Conservation (phyloP, 2,797 vertebrate species). For the Myotis findleyi region DNA sequence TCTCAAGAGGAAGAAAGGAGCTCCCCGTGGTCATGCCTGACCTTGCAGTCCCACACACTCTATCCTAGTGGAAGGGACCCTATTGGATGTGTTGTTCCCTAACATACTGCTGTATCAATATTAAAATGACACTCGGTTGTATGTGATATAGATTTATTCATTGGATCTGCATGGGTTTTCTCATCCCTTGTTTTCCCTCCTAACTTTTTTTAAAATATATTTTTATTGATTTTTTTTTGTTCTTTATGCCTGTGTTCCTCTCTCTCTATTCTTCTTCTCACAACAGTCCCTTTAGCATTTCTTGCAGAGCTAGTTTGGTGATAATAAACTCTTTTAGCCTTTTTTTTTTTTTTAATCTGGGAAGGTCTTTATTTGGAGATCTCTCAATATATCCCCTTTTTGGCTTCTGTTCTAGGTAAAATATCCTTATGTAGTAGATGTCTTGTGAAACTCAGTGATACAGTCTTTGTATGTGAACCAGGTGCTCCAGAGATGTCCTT, state of each 20-base stretch:
- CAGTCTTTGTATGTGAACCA: no score
- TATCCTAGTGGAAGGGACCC: not conserved
- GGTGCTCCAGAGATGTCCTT: no score
- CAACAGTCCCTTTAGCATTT: not conserved
- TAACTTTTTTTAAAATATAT: not conserved
- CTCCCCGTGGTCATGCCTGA: not conserved
- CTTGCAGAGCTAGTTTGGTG: not conserved
- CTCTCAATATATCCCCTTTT: not conserved
- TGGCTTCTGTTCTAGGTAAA: not conserved
- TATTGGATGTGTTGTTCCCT: not conserved
- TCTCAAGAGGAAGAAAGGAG: not conserved
- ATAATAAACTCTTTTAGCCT: not conserved
- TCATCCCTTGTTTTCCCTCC: not conserved
- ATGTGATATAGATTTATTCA: not conserved
- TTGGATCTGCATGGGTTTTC: not conserved
- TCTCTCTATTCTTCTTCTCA: not conserved
- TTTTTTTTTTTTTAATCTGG: not conserved
- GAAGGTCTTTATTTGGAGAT: not conserved
- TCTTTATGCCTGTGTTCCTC: no score
- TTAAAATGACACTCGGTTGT: constrained; percentile 50
- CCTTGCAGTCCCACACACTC: not conserved
- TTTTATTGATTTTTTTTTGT: not conserved
- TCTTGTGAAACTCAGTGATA: not conserved
- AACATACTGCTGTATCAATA: not conserved
- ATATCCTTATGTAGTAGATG: not conserved